Percentiles rank a stretch among this genome's conserved stretches.
phyloP scores from a whole-genome alignment of 35 echinoderm and acorn worm genomes.

The Apostichopus japonicus region DNA sequence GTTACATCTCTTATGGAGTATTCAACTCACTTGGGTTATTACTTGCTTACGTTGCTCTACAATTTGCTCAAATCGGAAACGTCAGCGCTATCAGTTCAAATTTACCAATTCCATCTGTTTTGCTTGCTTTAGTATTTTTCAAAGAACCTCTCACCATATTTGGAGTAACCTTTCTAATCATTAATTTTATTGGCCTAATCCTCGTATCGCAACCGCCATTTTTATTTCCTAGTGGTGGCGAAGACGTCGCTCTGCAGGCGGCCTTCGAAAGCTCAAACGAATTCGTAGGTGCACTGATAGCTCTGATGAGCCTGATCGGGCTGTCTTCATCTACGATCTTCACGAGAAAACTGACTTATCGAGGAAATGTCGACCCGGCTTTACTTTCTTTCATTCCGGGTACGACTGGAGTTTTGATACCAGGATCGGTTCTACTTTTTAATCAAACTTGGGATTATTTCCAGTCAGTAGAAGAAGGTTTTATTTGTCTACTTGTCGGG shows the following conservation, averaged over 20 bases:
- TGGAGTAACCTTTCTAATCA: not conserved
- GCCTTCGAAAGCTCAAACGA: not conserved
- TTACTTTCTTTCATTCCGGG: not conserved
- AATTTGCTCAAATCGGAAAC: conserved; percentile 33
- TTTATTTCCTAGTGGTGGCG: not conserved
- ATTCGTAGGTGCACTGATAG: conserved; percentile 22
- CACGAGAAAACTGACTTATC: conserved; percentile 24
- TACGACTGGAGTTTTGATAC: not conserved
- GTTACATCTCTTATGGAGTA: not conserved
- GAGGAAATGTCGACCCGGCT: not conserved
- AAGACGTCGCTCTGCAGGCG: no score
- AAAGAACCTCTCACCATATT: not conserved
- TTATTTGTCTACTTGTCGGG: not conserved
- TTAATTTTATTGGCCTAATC: conserved; percentile 4
- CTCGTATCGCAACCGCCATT: conserved; percentile 17
- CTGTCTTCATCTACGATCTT: conserved; percentile 19
- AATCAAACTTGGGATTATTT: not conserved
- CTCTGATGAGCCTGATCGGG: not conserved
- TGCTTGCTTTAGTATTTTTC: not conserved
- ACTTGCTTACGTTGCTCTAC: conserved; percentile 22
- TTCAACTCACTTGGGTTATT: not conserved
- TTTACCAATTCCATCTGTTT: conserved; percentile 15
- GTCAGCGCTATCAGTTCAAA: conserved; percentile 28
- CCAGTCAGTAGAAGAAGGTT: not conserved
- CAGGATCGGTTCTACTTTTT: not conserved